A percentile compares a stretch with the other conserved stretches of the same genome.
phyloP scores from a whole-genome alignment of 1,140 invertebrate genomes.

The Hyposmocoma kahamanoa region DNA sequence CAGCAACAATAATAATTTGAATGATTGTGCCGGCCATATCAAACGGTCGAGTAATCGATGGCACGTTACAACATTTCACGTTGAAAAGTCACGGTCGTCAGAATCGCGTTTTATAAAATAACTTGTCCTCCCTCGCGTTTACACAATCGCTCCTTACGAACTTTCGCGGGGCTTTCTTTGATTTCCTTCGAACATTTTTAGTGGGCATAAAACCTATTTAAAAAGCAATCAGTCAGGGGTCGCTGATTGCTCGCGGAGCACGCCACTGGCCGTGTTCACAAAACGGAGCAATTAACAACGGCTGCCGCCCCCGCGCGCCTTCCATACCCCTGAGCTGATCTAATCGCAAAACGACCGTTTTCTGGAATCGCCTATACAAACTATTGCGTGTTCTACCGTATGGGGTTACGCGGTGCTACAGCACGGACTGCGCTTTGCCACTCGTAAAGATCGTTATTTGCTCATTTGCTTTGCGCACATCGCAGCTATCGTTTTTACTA shows the following conservation, averaged over 20 bases:
- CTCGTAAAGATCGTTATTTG: conserved; percentile 1
- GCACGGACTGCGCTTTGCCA: neutral
- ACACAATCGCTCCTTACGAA: conserved; percentile 34
- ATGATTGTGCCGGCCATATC: neutral
- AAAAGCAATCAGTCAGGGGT: conserved; percentile 70
- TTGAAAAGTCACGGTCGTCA: conserved; percentile 24
- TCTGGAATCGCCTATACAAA: conserved; percentile 70
- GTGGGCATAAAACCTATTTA: conserved; percentile 71
- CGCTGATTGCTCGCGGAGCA: conserved; percentile 64
- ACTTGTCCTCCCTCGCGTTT: conserved; percentile 32
- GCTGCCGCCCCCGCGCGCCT: conserved; percentile 28
- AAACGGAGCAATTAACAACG: conserved; percentile 71
- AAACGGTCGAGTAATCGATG: neutral
- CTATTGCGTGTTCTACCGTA: conserved; percentile 60
- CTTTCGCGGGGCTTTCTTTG: conserved; percentile 38
- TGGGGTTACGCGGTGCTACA: conserved; percentile 10
- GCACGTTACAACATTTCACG: conserved; percentile 2
- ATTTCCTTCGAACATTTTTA: conserved; percentile 62
- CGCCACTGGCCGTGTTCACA: conserved; percentile 69
- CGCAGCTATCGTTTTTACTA: too few species aligned
- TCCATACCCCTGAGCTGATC: conserved; percentile 44
- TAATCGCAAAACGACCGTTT: conserved; percentile 72
- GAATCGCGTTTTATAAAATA: conserved; percentile 27
- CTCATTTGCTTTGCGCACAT: neutral
- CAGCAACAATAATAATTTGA: neutral